Conservation (phyloP, 2,797 vertebrate species). For the Epinephelus malabaricus region DNA sequence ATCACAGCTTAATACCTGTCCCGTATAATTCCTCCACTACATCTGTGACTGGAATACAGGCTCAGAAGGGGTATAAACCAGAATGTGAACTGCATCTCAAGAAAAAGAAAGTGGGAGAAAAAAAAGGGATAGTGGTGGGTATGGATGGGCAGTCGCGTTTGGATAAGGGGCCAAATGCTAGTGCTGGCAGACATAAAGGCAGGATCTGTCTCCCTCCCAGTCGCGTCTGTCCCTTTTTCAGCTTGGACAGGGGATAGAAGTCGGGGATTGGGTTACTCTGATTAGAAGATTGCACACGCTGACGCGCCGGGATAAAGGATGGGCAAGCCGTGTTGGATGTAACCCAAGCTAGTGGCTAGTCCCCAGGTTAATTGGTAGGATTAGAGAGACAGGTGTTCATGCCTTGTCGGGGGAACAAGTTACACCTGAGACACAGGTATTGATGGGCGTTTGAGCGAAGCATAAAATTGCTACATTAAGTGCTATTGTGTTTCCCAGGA, state of each 20-base stretch:
- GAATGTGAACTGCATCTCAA: constrained; percentile 56
- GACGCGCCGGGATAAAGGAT: constrained; percentile 77
- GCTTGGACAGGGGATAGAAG: constrained; percentile 60
- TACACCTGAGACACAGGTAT: constrained; percentile 74
- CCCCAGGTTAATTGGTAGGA: constrained; percentile 84
- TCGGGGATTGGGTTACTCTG: constrained; percentile 80
- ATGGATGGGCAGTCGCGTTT: constrained; percentile 27
- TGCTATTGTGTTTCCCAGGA: constrained; percentile 62
- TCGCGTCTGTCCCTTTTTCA: constrained; percentile 46
- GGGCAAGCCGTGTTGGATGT: constrained; percentile 68
- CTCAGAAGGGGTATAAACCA: constrained; percentile 40
- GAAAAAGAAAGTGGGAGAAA: constrained; percentile 52
- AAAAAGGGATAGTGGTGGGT: constrained; percentile 15
- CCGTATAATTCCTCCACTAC: constrained; percentile 69
- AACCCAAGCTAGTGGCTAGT: constrained; percentile 77
- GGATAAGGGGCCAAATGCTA: constrained; percentile 45
- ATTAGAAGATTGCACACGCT: constrained; percentile 82
- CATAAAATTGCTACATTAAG: constrained; percentile 69
- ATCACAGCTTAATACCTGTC: constrained; percentile 80
- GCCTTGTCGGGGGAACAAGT: constrained; percentile 59
- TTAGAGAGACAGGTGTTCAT: constrained; percentile 84
- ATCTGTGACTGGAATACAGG: constrained; percentile 74
- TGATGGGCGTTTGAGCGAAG: constrained; percentile 57
- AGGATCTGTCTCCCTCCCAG: constrained; percentile 63
- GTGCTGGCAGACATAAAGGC: constrained; percentile 65